Conservation (phyloP, 2,113 vertebrate species). For the Lophochroa leadbeateri region DNA sequence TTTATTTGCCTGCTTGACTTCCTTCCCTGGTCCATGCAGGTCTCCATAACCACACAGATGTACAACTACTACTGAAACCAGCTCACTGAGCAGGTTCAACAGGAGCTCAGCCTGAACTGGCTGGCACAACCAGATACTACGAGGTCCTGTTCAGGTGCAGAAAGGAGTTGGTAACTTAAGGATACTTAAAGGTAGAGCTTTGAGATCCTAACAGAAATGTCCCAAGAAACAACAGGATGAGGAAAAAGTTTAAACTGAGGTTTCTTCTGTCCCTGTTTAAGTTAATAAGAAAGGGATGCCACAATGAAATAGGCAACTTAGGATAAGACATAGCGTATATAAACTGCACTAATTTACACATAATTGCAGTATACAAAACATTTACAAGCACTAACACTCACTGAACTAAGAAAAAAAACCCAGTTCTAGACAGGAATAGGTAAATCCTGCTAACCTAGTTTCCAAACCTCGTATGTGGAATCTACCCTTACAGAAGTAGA, state of each 20-base stretch:
- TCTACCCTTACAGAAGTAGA: neutral
- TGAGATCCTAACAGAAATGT: neutral
- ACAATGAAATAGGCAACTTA: neutral
- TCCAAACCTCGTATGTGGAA: neutral
- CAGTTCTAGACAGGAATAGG: neutral
- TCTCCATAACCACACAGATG: neutral
- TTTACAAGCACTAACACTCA: neutral
- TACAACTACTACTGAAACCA: neutral
- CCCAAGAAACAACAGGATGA: neutral
- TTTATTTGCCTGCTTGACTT: neutral
- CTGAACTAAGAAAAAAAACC: neutral
- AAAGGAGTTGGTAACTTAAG: neutral
- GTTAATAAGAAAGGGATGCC: neutral
- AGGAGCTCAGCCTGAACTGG: neutral
- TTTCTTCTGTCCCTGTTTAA: neutral
- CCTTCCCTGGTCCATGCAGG: neutral
- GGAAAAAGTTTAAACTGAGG: neutral
- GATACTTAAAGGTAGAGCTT: neutral
- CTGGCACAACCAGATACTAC: neutral
- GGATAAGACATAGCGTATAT: rapidly evolving
- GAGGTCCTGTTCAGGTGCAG: neutral
- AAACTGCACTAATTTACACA: neutral
- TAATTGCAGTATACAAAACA: neutral
- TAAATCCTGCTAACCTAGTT: neutral
- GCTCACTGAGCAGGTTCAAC: neutral